Conservation (phyloP, 2,113 vertebrate species). For the Sarotherodon lohbergeri region DNA sequence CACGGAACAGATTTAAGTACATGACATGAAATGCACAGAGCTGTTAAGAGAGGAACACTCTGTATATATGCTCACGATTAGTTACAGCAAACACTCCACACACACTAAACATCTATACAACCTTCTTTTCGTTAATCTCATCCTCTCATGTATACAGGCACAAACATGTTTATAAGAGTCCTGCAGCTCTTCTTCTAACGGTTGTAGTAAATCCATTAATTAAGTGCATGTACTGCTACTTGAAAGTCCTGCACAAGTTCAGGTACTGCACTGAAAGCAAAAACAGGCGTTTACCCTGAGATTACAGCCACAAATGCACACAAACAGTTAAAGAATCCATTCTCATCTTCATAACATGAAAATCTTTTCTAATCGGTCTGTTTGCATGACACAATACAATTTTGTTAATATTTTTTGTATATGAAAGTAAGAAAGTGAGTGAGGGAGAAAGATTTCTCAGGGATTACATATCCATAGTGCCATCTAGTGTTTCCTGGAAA, state of each 20-base stretch:
- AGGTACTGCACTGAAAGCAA: not conserved
- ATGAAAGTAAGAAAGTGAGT: not conserved
- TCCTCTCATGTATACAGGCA: not conserved
- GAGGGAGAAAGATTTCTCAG: not conserved
- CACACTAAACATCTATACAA: not conserved
- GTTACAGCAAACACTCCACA: not conserved
- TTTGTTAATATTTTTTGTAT: not conserved
- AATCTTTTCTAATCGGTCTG: not conserved
- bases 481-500: slow-evolving; percentile 71
- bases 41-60: not conserved
- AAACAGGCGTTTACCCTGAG: not conserved
- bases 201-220: not conserved
- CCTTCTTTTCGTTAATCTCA: not conserved
- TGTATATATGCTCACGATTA: not conserved
- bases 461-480: slow-evolving; percentile 69
- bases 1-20: slow-evolving; percentile 41
- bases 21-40: slow-evolving; percentile 37
- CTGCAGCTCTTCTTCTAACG: not conserved
- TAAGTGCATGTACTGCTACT: not conserved
- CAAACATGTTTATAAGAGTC: not conserved
- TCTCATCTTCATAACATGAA: not conserved
- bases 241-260: not conserved
- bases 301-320: not conserved
- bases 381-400: not conserved
- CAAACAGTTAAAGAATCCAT: not conserved